Percentiles rank a stretch among this genome's conserved stretches.
Conservation (phyloP, 2,113 vertebrate species). For the Paramormyrops kingsleyae region DNA sequence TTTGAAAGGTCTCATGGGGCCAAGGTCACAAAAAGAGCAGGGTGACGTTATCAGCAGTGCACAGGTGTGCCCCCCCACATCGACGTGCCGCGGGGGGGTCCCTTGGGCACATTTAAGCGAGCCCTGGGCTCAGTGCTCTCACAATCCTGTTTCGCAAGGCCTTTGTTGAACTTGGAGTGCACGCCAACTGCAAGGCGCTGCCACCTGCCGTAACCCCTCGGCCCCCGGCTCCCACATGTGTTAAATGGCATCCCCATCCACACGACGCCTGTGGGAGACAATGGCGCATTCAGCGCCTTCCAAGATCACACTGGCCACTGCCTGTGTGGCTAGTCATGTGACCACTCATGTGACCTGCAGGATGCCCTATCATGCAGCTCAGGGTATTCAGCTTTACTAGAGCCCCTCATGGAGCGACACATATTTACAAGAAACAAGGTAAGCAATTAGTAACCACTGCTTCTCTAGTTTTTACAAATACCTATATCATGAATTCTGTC, state of each 20-base stretch:
- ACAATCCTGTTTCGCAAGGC: conserved; percentile 10
- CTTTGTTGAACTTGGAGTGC: conserved; percentile 30
- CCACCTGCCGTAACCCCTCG: conserved; percentile 26
- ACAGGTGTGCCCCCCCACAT: background rate
- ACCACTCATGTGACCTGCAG: background rate
- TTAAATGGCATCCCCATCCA: conserved; percentile 12
- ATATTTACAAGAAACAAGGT: background rate
- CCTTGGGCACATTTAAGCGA: background rate
- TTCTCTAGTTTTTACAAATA: background rate
- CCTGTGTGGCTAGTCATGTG: background rate
- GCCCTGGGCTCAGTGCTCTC: background rate
- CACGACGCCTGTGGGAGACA: conserved; percentile 23
- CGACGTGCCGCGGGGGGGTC: background rate
- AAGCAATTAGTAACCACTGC: background rate
- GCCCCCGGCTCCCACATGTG: background rate
- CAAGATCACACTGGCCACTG: background rate
- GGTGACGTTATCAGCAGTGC: background rate
- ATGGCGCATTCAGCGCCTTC: conserved; percentile 22
- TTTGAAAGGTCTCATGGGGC: background rate
- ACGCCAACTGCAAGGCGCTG: background rate
- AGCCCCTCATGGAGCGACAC: background rate
- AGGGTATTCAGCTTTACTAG: background rate
- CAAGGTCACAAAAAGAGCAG: background rate
- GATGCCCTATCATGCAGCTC: background rate
- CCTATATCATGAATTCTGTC: background rate